These are phyloP conservation scores for Cyphomyrus plagiostoma DNA, from an alignment of 2,113 vertebrate genomes.

Conservation along the genomic window DNA sequence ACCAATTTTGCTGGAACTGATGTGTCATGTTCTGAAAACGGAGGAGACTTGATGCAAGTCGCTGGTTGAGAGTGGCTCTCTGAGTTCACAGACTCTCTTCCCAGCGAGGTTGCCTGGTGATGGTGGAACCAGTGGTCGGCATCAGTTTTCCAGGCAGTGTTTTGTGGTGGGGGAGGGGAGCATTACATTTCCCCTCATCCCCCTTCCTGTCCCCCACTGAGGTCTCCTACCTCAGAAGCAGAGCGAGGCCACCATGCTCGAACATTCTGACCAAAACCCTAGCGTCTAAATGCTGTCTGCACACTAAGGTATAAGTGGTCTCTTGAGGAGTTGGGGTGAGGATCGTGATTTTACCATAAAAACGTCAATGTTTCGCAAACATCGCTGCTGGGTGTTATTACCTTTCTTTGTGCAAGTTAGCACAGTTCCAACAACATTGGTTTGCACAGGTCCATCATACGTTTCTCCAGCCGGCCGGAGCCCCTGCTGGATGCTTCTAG, in stretches of 20 bases:
- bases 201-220: constrained; percentile 22
- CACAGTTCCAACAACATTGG: background rate
- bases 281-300: constrained; percentile 24
- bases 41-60: background rate
- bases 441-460: background rate
- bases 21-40: background rate
- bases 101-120: background rate
- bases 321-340: background rate
- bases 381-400: background rate
- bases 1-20: background rate
- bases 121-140: background rate
- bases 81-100: background rate
- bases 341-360: background rate
- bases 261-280: constrained; percentile 33
- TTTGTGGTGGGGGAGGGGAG: constrained; percentile 20
- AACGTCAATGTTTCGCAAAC: background rate
- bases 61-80: background rate
- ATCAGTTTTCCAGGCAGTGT: background rate
- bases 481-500: background rate
- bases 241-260: constrained; percentile 21
- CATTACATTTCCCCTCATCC: constrained; percentile 18
- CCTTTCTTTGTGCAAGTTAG: background rate
- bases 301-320: constrained; percentile 3
- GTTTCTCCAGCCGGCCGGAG: background rate
- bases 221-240: constrained; percentile 32